phyloP scores from a whole-genome alignment of 2,113 vertebrate species.

The Platanista minor region DNA sequence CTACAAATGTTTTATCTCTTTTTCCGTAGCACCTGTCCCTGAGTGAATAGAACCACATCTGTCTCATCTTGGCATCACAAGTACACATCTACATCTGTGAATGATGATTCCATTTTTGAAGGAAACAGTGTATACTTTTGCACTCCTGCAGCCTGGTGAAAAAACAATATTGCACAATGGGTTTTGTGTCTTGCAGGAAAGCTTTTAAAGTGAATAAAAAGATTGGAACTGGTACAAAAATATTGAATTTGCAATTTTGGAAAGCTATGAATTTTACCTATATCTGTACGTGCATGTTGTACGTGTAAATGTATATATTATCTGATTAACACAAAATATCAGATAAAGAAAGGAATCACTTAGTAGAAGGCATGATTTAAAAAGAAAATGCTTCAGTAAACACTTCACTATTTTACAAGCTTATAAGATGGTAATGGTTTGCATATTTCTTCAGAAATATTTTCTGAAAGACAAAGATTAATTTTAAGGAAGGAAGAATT shows the following conservation, averaged over 20 bases:
- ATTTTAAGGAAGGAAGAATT: conserved; percentile 47
- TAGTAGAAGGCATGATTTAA: background rate
- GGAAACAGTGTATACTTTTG: conserved; percentile 84
- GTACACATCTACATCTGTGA: conserved; percentile 87
- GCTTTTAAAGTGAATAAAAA: conserved; percentile 77
- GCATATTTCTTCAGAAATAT: conserved; percentile 11
- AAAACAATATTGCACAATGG: conserved; percentile 82
- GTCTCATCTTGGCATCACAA: conserved; percentile 90
- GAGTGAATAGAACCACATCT: conserved; percentile 89
- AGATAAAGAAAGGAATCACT: background rate
- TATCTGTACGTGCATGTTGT: background rate
- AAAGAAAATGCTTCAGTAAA: conserved; percentile 14
- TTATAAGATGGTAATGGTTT: background rate
- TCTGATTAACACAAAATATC: background rate
- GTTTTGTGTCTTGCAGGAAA: conserved; percentile 82
- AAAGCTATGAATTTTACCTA: conserved; percentile 7
- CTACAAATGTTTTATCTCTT: conserved; percentile 90
- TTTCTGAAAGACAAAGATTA: conserved; percentile 53
- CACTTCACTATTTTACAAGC: background rate
- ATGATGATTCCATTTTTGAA: conserved; percentile 86
- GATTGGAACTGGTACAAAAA: conserved; percentile 75
- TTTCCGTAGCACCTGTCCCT: conserved; percentile 89
- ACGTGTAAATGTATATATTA: background rate
- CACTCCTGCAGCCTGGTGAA: conserved; percentile 78
- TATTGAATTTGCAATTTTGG: conserved; percentile 63